Base-by-base conservation (phyloP, 2,797 vertebrate species). In the Atherinosoma microstoma region DNA sequence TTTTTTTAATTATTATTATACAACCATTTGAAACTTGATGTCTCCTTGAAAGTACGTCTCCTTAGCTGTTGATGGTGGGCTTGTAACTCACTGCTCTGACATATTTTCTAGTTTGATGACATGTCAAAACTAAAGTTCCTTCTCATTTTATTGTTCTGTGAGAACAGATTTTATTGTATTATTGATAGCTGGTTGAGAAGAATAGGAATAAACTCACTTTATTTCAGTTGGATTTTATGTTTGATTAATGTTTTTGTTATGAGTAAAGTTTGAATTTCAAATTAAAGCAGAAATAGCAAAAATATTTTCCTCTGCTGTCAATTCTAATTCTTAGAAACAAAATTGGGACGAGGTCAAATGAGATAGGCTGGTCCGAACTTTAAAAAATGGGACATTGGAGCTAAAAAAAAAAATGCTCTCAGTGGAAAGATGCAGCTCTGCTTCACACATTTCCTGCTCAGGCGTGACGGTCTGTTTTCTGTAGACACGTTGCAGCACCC, bases 11-110 rank as follows among this genome's bases (percentile, higher is more conserved):
- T 27, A 27, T 27, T n/a, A 7, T 64, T n/a, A 58, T 64, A 38
- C n/a, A 71, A 64, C 45, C 36, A 29, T 34, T 35, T 56, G n/a
- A 57, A 71, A 71, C 11, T 2, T 12, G 18, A 27, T 27, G 24
- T 27, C 24, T 27, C 24, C 24, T 27, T 27, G 24, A 27, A 35
- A n/a, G 30, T 35, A 40, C 2, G 45, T 30, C 12, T 38, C 58
- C 18, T 51, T 53, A 9, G 20, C 45, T 47, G 45, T 9, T 22
- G 47, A 20, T 35, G 34, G 56, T 35, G 56, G 66, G n/a, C 56
- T 68, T 34, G 9, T 16, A 60, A 22, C 30, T 30, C 54, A 47
- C 40, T 18, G 29, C 56, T 32, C 5, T 34, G 15, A 30, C 56
- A 34, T 36, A 16, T 42, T 62, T 42, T 20, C 24, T 38, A 62